Conservation (phyloP, 2,888 invertebrate genomes). For the Cataglyphis altisquamis region DNA sequence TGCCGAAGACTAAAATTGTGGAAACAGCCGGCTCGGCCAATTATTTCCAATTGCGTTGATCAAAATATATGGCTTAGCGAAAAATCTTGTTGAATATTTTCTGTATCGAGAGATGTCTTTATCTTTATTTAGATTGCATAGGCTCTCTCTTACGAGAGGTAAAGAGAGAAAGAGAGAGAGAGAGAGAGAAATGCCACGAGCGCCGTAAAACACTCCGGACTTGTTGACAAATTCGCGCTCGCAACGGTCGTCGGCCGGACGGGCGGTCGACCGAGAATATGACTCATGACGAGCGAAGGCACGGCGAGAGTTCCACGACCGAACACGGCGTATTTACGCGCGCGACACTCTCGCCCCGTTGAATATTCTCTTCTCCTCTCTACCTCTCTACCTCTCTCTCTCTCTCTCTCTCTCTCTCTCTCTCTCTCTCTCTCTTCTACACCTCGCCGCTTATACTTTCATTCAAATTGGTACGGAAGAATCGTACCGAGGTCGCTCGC, state of each 20-base stretch:
- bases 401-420: background rate
- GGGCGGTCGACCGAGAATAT: slow-evolving; percentile 42
- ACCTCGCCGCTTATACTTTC: slow-evolving; percentile 58
- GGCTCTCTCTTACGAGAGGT: background rate
- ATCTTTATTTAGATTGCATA: background rate
- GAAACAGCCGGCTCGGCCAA: slow-evolving; percentile 2
- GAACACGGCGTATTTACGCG: slow-evolving; percentile 54
- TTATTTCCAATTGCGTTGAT: slow-evolving; percentile 7
- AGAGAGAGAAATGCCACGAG: background rate
- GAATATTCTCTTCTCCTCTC: slow-evolving; percentile 55
- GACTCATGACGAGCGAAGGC: slow-evolving; percentile 43
- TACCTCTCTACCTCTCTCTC: background rate
- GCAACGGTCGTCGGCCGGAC: slow-evolving; percentile 49
- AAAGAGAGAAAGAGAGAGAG: background rate
- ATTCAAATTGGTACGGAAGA: slow-evolving; percentile 59
- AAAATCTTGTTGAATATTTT: background rate
- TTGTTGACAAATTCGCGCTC: slow-evolving; percentile 54
- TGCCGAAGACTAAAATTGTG: slow-evolving; percentile 3
- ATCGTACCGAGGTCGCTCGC: slow-evolving; percentile 58
- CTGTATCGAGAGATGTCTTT: background rate
- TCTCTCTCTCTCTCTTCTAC: background rate
- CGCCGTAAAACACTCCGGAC: slow-evolving; percentile 34
- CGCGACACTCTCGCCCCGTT: slow-evolving; percentile 53
- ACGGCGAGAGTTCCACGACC: slow-evolving; percentile 52
- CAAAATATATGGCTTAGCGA: background rate